Evolutionary conservation across 2,113 vertebrate genomes (phyloP).

Genomic region (Promerops cafer): DNA sequence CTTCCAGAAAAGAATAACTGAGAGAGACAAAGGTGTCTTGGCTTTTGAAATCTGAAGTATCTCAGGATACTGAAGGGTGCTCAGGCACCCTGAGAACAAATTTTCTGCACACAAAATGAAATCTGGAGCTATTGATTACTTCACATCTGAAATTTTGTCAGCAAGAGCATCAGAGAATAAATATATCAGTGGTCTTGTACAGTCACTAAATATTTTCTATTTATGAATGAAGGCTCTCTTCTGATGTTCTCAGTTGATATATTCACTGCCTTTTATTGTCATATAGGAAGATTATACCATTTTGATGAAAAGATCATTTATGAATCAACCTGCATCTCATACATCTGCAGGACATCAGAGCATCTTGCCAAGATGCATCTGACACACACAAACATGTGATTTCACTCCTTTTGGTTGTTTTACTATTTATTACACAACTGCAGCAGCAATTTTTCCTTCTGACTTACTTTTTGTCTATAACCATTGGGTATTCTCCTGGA

Average conservation of each 20-base stretch:
- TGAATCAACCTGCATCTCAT: slow-evolving; percentile 30
- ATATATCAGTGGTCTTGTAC: not conserved
- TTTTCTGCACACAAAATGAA: not conserved
- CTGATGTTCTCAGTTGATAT: not conserved
- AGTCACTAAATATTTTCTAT: not conserved
- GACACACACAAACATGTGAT: not conserved
- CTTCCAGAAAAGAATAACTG: not conserved
- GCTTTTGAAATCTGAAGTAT: not conserved
- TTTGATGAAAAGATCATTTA: slow-evolving; percentile 43
- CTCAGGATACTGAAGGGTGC: not conserved
- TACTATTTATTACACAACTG: slow-evolving; percentile 21
- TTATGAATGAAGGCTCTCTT: not conserved
- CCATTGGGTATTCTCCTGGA: not conserved
- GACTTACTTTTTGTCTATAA: not conserved
- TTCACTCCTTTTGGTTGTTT: slow-evolving; percentile 6
- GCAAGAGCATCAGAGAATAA: not conserved
- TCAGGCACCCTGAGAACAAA: not conserved
- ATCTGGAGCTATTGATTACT: not conserved
- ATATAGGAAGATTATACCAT: not conserved
- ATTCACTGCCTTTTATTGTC: not conserved
- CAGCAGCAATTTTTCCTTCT: not conserved
- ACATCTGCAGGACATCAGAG: not conserved
- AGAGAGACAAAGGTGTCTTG: not conserved
- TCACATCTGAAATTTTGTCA: not conserved
- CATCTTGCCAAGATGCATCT: not conserved